Percentiles rank a stretch among this genome's conserved stretches.
These are phyloP conservation scores for Pelusios castaneus DNA, from an alignment of 2,113 vertebrate genomes.

Conservation along the genomic window DNA sequence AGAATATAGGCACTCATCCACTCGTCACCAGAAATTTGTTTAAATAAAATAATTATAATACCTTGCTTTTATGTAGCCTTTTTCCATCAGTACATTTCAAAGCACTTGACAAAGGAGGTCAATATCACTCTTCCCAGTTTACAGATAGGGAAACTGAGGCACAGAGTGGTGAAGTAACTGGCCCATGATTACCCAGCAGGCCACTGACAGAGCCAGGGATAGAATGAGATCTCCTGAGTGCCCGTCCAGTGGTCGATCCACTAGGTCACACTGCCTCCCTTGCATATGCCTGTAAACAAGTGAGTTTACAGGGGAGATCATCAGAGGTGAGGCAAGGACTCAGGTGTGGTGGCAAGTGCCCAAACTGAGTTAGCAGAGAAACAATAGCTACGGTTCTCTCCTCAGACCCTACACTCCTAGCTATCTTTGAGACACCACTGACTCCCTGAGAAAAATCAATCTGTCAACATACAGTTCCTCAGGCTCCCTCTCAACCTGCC, in stretches of 20 bases:
- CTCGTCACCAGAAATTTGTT: background rate
- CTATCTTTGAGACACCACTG: too few species aligned
- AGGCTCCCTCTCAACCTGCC: background rate
- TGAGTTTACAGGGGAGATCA: background rate
- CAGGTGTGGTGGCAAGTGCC: background rate
- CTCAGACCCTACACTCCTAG: too few species aligned
- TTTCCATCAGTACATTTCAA: background rate
- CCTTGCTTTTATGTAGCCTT: background rate
- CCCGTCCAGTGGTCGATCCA: background rate
- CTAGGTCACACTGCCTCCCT: background rate
- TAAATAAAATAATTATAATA: background rate
- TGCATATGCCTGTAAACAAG: slow-evolving; percentile 3
- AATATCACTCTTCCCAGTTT: too few species aligned
- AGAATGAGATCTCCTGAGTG: background rate
- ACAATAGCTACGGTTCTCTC: background rate
- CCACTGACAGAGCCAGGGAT: background rate
- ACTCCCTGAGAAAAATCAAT: too few species aligned
- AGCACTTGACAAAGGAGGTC: background rate
- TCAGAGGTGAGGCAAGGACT: slow-evolving; percentile 4
- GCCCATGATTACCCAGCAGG: background rate
- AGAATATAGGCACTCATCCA: fast-evolving
- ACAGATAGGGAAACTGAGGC: background rate
- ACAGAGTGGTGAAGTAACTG: background rate
- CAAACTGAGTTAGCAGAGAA: slow-evolving; percentile 38
- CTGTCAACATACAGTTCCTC: background rate